A percentile compares a stretch with the other conserved stretches of the same genome.
These are phyloP conservation scores for Caenorhabditis tropicalis DNA, from an alignment of 1,140 invertebrate species.

Conservation along the genomic window DNA sequence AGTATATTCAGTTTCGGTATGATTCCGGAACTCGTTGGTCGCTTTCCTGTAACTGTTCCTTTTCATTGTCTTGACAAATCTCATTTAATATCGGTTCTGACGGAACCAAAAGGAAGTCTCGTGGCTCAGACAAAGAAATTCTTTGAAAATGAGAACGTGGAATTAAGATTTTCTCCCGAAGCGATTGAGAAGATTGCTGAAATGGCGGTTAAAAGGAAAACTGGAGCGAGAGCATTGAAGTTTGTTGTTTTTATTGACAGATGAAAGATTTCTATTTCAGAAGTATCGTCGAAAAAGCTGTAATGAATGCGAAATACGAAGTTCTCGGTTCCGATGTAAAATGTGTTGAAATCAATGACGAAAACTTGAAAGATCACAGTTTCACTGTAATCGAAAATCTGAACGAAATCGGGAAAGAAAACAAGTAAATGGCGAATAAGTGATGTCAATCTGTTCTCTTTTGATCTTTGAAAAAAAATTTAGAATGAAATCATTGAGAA, in stretches of 20 bases:
- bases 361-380: constrained; percentile 23
- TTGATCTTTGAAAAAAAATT: not conserved
- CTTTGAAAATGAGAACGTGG: not conserved
- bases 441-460: not conserved
- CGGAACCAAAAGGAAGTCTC: constrained; percentile 18
- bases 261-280: not conserved
- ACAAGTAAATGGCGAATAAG: not conserved
- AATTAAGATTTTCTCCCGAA: constrained; percentile 79
- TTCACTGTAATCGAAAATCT: constrained; percentile 1
- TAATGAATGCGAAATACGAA: constrained; percentile 96
- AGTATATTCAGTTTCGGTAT: constrained; percentile 79
- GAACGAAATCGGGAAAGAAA: not conserved
- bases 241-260: not conserved
- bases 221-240: constrained; percentile 76
- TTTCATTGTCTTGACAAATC: constrained; percentile 87
- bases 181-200: constrained; percentile 87
- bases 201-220: constrained; percentile 91
- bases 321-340: constrained; percentile 79
- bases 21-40: constrained; percentile 95
- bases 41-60: constrained; percentile 93
- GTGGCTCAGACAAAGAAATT: constrained; percentile 7
- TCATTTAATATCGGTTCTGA: not conserved
- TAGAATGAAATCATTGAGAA: too few relatives aligned
- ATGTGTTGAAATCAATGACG: constrained; percentile 4
- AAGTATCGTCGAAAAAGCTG: constrained; percentile 80